These are phyloP conservation scores for Sesia apiformis DNA, from an alignment of 2,888 invertebrate species.

Conservation along the genomic window DNA sequence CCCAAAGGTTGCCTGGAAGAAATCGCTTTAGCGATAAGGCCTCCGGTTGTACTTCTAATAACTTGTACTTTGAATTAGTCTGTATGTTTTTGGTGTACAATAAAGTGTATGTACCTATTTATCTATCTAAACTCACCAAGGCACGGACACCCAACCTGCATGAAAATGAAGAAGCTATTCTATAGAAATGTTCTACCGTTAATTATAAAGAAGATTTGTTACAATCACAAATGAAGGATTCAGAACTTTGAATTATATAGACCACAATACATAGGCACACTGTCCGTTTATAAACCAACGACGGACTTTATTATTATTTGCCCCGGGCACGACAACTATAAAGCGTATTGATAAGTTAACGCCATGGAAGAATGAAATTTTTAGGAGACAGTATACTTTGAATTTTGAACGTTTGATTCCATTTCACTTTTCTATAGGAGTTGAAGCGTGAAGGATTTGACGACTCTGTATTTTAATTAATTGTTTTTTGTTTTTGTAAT, in stretches of 20 bases:
- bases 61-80: no score
- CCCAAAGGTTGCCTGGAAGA: no score
- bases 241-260: slow-evolving; percentile 24
- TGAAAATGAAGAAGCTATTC: no score
- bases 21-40: no score
- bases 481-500: no score
- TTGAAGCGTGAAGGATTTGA: background rate
- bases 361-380: slow-evolving; percentile 9
- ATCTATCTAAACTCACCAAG: no score
- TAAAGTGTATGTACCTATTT: no score
- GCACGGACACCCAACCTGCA: no score
- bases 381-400: slow-evolving; percentile 6
- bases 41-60: no score
- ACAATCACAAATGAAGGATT: background rate
- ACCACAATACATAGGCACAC: slow-evolving; percentile 23
- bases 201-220: no score
- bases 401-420: slow-evolving; percentile 1
- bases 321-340: slow-evolving; percentile 43
- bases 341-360: slow-evolving; percentile 41
- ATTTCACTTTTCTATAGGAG: background rate
- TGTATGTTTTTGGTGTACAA: no score
- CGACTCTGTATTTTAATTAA: background rate
- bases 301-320: slow-evolving; percentile 52
- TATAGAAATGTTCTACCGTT: no score
- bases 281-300: slow-evolving; percentile 30